Evolutionary conservation across 2,797 vertebrate genomes (phyloP).

Genomic region (Moxostoma hubbsi): DNA sequence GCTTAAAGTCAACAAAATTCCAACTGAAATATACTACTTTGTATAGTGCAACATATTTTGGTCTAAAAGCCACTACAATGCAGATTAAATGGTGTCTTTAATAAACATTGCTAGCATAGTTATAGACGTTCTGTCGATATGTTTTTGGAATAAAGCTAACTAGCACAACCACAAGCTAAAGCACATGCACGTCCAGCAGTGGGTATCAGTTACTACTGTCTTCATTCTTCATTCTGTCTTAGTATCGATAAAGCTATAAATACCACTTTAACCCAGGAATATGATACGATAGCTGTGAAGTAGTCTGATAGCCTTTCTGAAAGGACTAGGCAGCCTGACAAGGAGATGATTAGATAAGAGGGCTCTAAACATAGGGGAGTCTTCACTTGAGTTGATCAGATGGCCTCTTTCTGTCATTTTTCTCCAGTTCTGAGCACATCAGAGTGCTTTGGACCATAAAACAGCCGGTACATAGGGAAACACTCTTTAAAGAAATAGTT

Average conservation of each 20-base stretch:
- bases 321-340: constrained; percentile 28
- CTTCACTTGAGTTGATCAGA: constrained; percentile 14
- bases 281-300: constrained; percentile 20
- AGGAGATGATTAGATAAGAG: constrained; percentile 40
- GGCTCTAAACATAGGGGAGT: constrained; percentile 38
- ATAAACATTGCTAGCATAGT: background rate
- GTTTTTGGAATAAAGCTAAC: background rate
- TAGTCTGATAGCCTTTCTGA: constrained; percentile 29
- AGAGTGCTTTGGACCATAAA: constrained; percentile 13
- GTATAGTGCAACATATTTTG: too few relatives aligned
- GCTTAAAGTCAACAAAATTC: background rate
- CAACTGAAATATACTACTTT: too few relatives aligned
- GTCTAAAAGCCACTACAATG: too few relatives aligned
- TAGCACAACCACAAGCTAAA: background rate
- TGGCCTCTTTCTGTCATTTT: constrained; percentile 26
- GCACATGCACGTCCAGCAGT: background rate
- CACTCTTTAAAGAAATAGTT: background rate
- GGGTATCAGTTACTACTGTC: constrained; percentile 28
- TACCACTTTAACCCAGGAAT: constrained; percentile 45
- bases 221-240: constrained; percentile 9
- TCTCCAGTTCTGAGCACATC: constrained; percentile 15
- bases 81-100: background rate
- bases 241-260: constrained; percentile 47
- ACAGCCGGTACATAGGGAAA: background rate
- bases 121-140: background rate